A percentile compares a stretch with the other conserved stretches of the same genome.
Evolutionary conservation across 2,888 invertebrate genomes (phyloP).

Genomic region (Drosophila percnosoma): DNA sequence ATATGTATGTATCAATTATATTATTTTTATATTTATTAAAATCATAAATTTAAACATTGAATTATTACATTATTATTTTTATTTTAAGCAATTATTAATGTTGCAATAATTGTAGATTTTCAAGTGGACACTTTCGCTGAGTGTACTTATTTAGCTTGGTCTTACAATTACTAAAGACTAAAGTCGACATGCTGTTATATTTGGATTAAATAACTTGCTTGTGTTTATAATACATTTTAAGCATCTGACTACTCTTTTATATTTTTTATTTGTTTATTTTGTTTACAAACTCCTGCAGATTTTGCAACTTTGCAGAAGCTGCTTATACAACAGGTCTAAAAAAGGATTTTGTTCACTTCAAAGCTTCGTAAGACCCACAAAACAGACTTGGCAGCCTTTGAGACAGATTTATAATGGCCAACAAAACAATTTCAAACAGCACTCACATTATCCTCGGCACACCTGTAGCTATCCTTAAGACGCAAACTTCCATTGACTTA

Average conservation of each 20-base stretch:
- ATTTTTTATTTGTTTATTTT: background rate
- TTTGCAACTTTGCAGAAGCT: constrained; percentile 46
- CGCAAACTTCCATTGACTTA: constrained; percentile 38
- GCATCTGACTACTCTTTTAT: background rate
- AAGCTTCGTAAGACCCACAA: background rate
- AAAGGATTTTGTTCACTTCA: background rate
- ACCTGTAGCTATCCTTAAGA: constrained; percentile 49
- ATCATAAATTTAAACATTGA: background rate
- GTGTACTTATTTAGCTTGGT: background rate
- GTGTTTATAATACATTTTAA: constrained; percentile 6
- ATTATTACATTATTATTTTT: background rate
- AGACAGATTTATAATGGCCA: constrained; percentile 15
- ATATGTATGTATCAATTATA: too few species aligned
- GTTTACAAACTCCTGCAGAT: background rate
- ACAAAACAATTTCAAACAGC: constrained; percentile 20
- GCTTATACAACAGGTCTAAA: constrained; percentile 14
- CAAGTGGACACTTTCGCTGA: background rate
- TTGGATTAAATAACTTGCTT: constrained; percentile 4
- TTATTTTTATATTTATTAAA: background rate
- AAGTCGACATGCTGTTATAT: background rate
- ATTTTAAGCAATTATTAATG: background rate
- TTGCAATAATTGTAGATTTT: too few species aligned
- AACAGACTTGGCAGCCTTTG: constrained; percentile 6
- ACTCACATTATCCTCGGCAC: constrained; percentile 25
- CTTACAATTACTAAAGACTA: background rate